Evolutionary conservation across 2,113 vertebrate genomes (phyloP), one percentile per base, ranked within the genome.

Genomic region (Oophaga pumilio): DNA sequence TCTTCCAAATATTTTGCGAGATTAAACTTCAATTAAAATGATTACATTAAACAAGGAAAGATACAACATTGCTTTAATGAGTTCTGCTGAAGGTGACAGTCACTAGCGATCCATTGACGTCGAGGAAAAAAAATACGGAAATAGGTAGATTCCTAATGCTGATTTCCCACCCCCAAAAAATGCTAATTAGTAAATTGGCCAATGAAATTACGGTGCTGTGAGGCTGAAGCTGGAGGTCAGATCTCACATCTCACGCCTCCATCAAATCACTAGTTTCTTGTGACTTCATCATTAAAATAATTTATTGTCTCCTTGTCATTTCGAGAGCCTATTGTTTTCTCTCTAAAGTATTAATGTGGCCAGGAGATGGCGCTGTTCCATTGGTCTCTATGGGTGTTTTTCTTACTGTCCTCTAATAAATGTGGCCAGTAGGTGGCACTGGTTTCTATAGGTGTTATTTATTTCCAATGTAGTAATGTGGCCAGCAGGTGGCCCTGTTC

Each of bases 1-100:
- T 90, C 92, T 94, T 91, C 93, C 90, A 93, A 95, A 95, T 94
- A 93, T 94, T 95, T 91, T 91, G 90, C 90, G 92, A 94, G 95
- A 96, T 95, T 95, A 95, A 94, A 95, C 96, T 96, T 95, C 94
- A 96, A 94, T 96, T 95, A 95, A 93, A 96, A 93, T 94, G 94
- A 95, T 95, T 93, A 92, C 91, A 88, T 94, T 95, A 94, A 93
- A 93, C 89, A 93, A 91, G 89, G 89, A 91, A 43, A 90, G 91
- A 93, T 94, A 69, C 92, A 94, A 93, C 93, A 91, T 93, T 92
- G 92, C 91, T 94, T 94, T 95, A 95, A 96, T 96, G 93, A 96
- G 94, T 96, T 94, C 90, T 92, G 92, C 95, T 96, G 93, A 94
- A 94, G 94, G 92, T 95, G 95, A 95, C 92, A 93, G 95, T 95